A percentile compares a stretch with the other conserved stretches of the same genome.
Conservation (phyloP, 64 coral and sea anemone species). For the Astreopora myriophthalma region DNA sequence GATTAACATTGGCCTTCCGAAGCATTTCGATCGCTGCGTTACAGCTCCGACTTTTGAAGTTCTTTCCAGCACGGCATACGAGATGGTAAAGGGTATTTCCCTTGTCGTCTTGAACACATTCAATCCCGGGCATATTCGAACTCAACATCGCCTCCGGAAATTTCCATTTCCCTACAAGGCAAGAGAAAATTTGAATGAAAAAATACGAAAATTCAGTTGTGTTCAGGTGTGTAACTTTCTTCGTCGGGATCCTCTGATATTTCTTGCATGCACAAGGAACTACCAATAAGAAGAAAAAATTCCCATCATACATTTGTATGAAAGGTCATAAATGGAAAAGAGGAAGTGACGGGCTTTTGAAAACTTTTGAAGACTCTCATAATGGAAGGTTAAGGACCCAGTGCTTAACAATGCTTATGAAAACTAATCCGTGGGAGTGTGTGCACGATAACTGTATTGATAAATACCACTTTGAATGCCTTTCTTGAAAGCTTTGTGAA, state of each 20-base stretch:
- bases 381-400: constrained; percentile 4
- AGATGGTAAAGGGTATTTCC: constrained; percentile 63
- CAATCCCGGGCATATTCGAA: background rate
- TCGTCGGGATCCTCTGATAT: too few species aligned
- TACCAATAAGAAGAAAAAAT: too few species aligned
- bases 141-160: background rate
- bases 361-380: too few species aligned
- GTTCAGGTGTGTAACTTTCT: too few species aligned
- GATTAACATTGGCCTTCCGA: background rate
- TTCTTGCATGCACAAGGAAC: too few species aligned
- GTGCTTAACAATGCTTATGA: too few species aligned
- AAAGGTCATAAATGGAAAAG: too few species aligned
- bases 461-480: constrained; percentile 60
- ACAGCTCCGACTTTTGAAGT: background rate
- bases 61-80: constrained; percentile 33
- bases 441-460: too few species aligned
- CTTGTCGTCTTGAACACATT: constrained; percentile 30
- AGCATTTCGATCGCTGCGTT: background rate
- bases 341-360: too few species aligned
- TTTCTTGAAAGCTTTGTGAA: constrained; percentile 56
- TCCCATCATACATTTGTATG: too few species aligned
- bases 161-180: background rate
- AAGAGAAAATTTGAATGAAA: background rate
- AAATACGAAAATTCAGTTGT: background rate
- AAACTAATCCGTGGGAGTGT: too few species aligned